Percentiles rank a stretch among this genome's conserved stretches.
Conservation (phyloP, 2,113 vertebrate species). For the Phyllostomus discolor region DNA sequence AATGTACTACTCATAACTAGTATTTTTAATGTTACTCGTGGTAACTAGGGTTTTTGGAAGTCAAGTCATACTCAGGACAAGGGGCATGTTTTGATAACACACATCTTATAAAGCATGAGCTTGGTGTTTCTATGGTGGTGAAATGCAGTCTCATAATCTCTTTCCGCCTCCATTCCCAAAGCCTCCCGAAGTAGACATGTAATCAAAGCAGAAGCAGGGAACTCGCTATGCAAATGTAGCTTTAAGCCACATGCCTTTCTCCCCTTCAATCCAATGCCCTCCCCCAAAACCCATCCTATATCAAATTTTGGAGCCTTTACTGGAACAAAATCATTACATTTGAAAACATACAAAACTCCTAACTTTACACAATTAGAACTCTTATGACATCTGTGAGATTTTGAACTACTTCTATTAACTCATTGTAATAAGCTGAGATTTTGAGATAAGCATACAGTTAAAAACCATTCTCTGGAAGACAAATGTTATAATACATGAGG, state of each 20-base stretch:
- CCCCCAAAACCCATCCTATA: background rate
- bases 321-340: slow-evolving; percentile 23
- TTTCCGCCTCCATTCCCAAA: background rate
- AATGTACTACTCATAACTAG: background rate
- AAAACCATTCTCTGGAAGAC: background rate
- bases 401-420: background rate
- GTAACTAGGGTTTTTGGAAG: background rate
- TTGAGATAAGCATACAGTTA: background rate
- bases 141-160: background rate
- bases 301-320: background rate
- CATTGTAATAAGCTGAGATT: background rate
- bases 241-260: background rate
- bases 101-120: background rate
- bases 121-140: background rate
- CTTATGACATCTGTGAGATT: background rate
- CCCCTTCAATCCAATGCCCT: background rate
- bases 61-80: background rate
- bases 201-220: background rate
- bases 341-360: background rate
- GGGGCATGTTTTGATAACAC: background rate
- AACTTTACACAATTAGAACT: background rate
- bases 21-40: background rate
- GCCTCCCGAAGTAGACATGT: background rate
- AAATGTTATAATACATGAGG: background rate
- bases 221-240: background rate